A percentile compares a stretch with the other conserved stretches of the same genome.
Evolutionary conservation across 2,888 invertebrate species (phyloP).

Genomic region (Malthinus seriepunctatus): DNA sequence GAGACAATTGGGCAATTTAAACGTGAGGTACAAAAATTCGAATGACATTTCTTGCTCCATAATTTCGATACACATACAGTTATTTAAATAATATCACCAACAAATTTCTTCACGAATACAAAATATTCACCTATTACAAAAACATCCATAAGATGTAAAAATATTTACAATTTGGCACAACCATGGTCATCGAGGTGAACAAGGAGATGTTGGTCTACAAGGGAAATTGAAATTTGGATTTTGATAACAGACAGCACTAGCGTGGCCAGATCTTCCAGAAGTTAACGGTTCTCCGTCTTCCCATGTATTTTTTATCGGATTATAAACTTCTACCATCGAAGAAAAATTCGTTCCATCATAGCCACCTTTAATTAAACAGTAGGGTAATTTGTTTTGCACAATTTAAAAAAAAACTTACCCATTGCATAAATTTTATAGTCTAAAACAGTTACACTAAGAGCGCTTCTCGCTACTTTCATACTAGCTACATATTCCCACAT

Average conservation of each 20-base stretch:
- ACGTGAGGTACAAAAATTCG: too few species aligned
- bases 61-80: slow-evolving; percentile 1
- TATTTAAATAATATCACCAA: slow-evolving; percentile 18
- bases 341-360: slow-evolving; percentile 88
- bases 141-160: slow-evolving; percentile 6
- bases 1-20: too few species aligned
- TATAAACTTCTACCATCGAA: slow-evolving; percentile 86
- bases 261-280: slow-evolving; percentile 89
- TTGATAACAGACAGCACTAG: slow-evolving; percentile 85
- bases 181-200: slow-evolving; percentile 4
- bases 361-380: slow-evolving; percentile 66
- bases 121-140: slow-evolving; percentile 1
- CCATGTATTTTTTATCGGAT: slow-evolving; percentile 79
- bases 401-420: slow-evolving; percentile 57
- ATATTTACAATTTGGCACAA: slow-evolving; percentile 8
- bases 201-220: slow-evolving; percentile 1
- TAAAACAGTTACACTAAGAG: slow-evolving; percentile 83
- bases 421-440: slow-evolving; percentile 89
- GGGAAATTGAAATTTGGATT: slow-evolving; percentile 55
- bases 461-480: slow-evolving; percentile 82
- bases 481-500: slow-evolving; percentile 77
- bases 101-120: slow-evolving; percentile 5
- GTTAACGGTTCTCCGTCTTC: slow-evolving; percentile 74
- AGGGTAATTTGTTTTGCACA: neutral
- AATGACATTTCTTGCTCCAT: neutral